A percentile compares a stretch with the other conserved stretches of the same genome.
Evolutionary conservation across 2,888 invertebrate genomes (phyloP).

Genomic region (Xanthostigma xanthostigma): DNA sequence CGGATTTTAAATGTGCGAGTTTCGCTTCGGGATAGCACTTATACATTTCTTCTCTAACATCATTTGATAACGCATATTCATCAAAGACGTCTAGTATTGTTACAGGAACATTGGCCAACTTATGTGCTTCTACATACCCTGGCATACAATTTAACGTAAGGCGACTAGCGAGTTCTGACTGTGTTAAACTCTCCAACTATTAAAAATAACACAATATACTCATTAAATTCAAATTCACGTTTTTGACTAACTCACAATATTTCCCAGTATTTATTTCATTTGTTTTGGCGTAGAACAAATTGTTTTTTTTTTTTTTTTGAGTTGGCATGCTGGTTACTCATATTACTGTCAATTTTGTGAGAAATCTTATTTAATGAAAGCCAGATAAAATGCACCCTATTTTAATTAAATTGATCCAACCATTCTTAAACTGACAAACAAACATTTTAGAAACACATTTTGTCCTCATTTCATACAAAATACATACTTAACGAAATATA

Average conservation of each 20-base stretch:
- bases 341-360: too few species aligned
- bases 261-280: too few species aligned
- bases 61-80: conserved; percentile 63
- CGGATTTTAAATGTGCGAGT: conserved; percentile 72
- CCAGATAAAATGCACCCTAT: too few species aligned
- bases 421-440: too few species aligned
- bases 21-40: conserved; percentile 77
- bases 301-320: too few species aligned
- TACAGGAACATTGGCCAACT: conserved; percentile 49
- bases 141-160: conserved; percentile 74
- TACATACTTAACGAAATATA: background rate
- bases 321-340: too few species aligned
- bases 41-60: conserved; percentile 66
- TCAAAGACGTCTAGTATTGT: conserved; percentile 85
- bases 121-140: conserved; percentile 63
- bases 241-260: too few species aligned
- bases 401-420: too few species aligned
- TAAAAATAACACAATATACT: conserved; percentile 17
- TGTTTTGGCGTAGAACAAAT: too few species aligned
- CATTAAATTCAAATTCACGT: too few species aligned
- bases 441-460: too few species aligned
- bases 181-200: conserved; percentile 67
- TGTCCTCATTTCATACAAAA: background rate
- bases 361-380: too few species aligned
- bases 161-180: conserved; percentile 72